A percentile compares a stretch with the other conserved stretches of the same genome.
These are phyloP conservation scores for Halcyon badia DNA, from an alignment of 2,797 vertebrate genomes.

Conservation along the genomic window DNA sequence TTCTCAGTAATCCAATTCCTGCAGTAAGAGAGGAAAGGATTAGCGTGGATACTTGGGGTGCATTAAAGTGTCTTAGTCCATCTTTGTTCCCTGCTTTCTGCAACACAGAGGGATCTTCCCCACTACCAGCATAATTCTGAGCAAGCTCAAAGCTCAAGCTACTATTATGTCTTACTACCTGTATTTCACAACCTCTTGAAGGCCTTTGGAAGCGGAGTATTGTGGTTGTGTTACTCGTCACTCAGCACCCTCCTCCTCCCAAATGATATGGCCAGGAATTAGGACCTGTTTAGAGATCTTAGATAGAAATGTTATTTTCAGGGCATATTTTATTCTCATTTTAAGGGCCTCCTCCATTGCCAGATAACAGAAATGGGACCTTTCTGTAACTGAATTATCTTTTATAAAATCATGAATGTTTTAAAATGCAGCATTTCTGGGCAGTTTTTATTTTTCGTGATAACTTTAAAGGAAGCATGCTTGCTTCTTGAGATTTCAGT, in stretches of 20 bases:
- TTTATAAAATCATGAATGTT: neutral
- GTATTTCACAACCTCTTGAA: slow-evolving; percentile 15
- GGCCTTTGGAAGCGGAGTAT: slow-evolving; percentile 6
- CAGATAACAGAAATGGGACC: neutral
- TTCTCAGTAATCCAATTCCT: neutral
- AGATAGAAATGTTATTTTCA: slow-evolving; percentile 19
- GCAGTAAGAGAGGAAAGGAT: neutral
- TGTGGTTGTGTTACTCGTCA: neutral
- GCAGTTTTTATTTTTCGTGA: neutral
- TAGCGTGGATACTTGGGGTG: neutral
- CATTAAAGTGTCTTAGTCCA: neutral
- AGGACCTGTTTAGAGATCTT: slow-evolving; percentile 31
- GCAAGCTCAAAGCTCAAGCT: slow-evolving; percentile 8
- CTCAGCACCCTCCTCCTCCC: neutral
- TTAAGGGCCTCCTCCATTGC: neutral
- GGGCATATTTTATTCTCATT: neutral
- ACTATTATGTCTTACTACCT: neutral
- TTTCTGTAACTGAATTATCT: neutral
- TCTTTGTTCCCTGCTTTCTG: neutral
- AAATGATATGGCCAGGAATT: neutral
- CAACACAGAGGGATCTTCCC: neutral
- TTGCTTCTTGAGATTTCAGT: neutral
- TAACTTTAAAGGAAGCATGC: neutral
- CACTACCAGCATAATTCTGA: neutral
- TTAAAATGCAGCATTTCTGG: neutral